phyloP scores from a whole-genome alignment of 1,140 invertebrate genomes.

The Hetaerina americana region DNA sequence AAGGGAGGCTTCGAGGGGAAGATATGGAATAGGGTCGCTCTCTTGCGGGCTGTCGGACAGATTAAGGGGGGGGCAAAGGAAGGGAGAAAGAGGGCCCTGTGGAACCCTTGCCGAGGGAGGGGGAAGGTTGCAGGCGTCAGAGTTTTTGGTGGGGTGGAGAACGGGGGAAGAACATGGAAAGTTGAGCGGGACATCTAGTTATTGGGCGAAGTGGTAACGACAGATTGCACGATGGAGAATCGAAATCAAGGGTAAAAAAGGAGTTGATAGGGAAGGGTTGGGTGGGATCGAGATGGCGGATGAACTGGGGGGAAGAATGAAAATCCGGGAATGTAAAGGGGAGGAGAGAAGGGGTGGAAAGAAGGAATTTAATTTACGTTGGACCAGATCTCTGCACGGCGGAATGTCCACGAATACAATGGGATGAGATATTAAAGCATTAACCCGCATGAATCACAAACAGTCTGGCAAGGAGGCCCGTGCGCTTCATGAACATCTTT shows the following conservation, averaged over 20 bases:
- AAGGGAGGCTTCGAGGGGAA: not conserved
- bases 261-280: too few species aligned
- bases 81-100: not conserved
- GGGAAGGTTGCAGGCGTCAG: not conserved
- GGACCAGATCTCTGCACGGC: too few species aligned
- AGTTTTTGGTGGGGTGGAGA: not conserved
- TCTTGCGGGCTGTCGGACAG: not conserved
- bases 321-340: not conserved
- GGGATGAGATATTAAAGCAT: too few species aligned
- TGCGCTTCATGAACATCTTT: too few species aligned
- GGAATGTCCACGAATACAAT: too few species aligned
- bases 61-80: not conserved
- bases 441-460: too few species aligned
- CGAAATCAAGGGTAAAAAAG: not conserved
- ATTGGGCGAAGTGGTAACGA: not conserved
- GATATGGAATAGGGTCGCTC: not conserved
- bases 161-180: not conserved
- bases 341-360: not conserved
- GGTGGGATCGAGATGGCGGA: not conserved
- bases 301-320: not conserved
- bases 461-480: too few species aligned
- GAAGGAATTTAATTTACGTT: conserved; percentile 1
- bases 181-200: not conserved
- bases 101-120: not conserved
- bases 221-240: not conserved